Base-by-base conservation (phyloP, 1,140 invertebrate genomes). In the Pseudobourletiella spinata region DNA sequence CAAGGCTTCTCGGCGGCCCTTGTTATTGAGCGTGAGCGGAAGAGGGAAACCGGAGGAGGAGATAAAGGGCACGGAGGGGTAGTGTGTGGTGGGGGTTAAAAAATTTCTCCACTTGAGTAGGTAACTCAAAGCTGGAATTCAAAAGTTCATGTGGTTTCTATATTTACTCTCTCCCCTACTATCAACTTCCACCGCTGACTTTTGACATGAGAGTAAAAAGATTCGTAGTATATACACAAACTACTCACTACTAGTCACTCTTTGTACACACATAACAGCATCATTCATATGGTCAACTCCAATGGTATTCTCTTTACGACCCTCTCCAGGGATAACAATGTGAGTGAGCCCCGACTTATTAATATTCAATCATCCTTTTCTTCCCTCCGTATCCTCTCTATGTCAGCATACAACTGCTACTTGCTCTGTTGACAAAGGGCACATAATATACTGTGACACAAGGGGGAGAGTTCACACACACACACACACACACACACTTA, bases 291-390 rank as follows among this genome's bases (percentile, higher is more conserved):
- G n/a, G n/a, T n/a, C n/a, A n/a, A n/a, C n/a, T n/a, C n/a, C n/a
- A n/a, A n/a, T 39, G n/a, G 8, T 39, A 39, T 39, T 39, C n/a
- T 39, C 32, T 39, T n/a, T 11, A n/a, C 8, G 8, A 39, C 32
- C 8, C 32, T 11, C 44, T 46, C 44, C 44, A 8, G 44, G 18
- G 25, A 51, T 8, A n/a, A n/a, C 22, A 26, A 22, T 51, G 28
- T 51, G 22, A 51, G 48, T 51, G 22, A 58, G 43, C 51, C 58
- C 26, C 44, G 51, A 39, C 58, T 59, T 61, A 65, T 65, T 65
- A 65, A 65, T 65, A 65, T 65, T 65, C 63, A 65, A 65, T 65
- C 57, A 56, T 55, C 43, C 24, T 32, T 57, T 48, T 57, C 43
- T 63, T 20, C 29, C 51, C 29, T 57, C 35, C n/a, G n/a, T 39